Conservation (phyloP, 2,113 vertebrate genomes). For the Telmatochromis brichardi region DNA sequence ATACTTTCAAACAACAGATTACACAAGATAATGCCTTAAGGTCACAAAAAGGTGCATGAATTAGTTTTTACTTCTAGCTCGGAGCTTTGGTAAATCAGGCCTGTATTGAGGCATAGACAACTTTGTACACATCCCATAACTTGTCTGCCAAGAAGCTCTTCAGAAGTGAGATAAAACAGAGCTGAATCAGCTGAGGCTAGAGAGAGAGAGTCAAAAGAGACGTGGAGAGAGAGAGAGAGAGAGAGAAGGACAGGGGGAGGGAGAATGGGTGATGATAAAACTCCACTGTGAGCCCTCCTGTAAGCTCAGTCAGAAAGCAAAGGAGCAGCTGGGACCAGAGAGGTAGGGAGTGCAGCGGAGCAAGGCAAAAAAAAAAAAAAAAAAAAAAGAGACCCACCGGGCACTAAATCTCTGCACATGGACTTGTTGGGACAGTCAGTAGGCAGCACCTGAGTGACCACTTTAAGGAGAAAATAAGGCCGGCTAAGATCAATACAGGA, state of each 20-base stretch:
- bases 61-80: conserved; percentile 1
- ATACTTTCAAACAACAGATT: conserved; percentile 37
- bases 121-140: conserved; percentile 3
- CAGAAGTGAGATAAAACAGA: conserved; percentile 70
- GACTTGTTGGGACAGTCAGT: conserved; percentile 5
- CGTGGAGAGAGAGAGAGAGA: conserved; percentile 29
- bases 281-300: conserved; percentile 63
- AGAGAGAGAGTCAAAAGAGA: conserved; percentile 27
- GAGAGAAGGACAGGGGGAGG: conserved; percentile 17
- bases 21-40: neutral
- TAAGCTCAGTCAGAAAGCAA: conserved; percentile 61
- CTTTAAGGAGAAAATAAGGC: conserved; percentile 11
- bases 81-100: conserved; percentile 15
- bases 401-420: conserved; percentile 28
- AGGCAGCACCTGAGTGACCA: conserved; percentile 7
- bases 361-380: conserved; percentile 3
- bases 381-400: conserved; percentile 15
- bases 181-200: conserved; percentile 56
- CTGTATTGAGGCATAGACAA: conserved; percentile 18
- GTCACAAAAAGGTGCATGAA: neutral
- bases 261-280: conserved; percentile 71
- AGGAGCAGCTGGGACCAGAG: conserved; percentile 46
- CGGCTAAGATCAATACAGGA: conserved; percentile 43
- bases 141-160: conserved; percentile 47
- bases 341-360: conserved; percentile 18